Base-by-base conservation (phyloP, 92 coral and sea anemone species). In the Umimayanthus chanpuru region DNA sequence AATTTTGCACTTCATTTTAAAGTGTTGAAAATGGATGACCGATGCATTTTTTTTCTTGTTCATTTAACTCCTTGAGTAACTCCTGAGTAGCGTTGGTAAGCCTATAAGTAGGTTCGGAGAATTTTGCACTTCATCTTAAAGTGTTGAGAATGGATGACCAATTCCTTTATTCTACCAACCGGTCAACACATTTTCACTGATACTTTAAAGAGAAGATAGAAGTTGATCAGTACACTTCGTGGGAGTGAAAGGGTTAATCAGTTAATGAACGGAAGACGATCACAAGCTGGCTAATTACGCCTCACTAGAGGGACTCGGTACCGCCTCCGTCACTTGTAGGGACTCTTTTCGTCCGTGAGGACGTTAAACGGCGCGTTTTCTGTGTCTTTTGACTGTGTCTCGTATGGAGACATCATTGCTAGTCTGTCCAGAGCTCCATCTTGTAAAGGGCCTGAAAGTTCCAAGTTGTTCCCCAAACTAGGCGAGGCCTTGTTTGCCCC, bases 371-470 rank as follows among this genome's bases (percentile, higher is more conserved):
- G 67, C 0, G 92, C 98, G 49, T 88, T 93, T 47, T 90, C 90
- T 12, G 93, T 88, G 86, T 97, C 99, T 79, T 87, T 93, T 18
- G 99, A 90, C 82, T 97, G 84, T 0, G 92, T 81, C 85, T 97
- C 99, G 76, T 89, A 97, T 15, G 99, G 99, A 29, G 99, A 97
- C 94, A 93, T 91, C 98, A 97, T 95, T 25, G 99, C 99, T 38
- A 94, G 87, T 11, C 94, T 89, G 73, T 97, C 99, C 44, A 97
- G 93, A 55, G 94, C 98, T n/a, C 92, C 91, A 65, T 94, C 98
- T 87, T 74, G 90, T 3, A 93, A n/a, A 12, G 96, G 93, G 26
- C 98, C 96, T 28, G 94, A 94, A 56, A 92, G 65, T 50, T 80
- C 55, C 23, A 92, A 80, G 30, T 68, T 79, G 26, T 75, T 85